Evolutionary conservation across 2,888 invertebrate genomes (phyloP), one percentile per base, ranked within the genome.

Genomic region (Myopa testacea): DNA sequence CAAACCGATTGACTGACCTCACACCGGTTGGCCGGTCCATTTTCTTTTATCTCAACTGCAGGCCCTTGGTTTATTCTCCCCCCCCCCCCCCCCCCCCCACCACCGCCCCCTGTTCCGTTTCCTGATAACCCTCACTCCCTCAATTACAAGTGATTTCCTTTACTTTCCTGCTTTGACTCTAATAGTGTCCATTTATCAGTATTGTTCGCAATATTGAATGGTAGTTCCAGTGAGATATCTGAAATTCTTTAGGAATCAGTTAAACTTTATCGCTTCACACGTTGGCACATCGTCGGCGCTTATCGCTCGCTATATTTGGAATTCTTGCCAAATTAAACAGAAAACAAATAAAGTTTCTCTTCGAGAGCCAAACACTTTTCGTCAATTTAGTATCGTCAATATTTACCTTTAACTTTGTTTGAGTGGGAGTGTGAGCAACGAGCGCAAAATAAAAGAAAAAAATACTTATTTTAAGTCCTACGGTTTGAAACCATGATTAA

Each of bases 391-490:
- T n/a, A 45, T 67, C 14, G 68, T 38, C 3, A 19, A 68, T 68
- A 40, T 68, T 68, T 68, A 45, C 40, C n/a, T 12, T 60, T 60
- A 16, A 60, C n/a, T 60, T 69, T 69, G 16, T 19, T 68, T 69
- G 19, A 50, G 62, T 37, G 62, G 55, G 55, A 14, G 34, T 52
- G 26, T 26, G 26, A 26, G 19, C 26, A 37, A 67, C 63, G 14
- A 55, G 34, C 55, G 16, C 16, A 37, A 71, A n/a, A 26, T 26
- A 26, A 26, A 26, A 26, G 26, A 26, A 26, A 26, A 26, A 26
- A 26, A 26, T 26, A 85, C 83, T 1, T 76, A 86, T 7, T 84
- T 87, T 82, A 87, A 87, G 75, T 86, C 86, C 78, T 87, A 86
- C 81, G 87, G 86, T 4, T 80, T 6, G 8, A 40, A 8, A 40